Conservation (phyloP, 2,888 invertebrate genomes). For the Sphecodes monilicornis region DNA sequence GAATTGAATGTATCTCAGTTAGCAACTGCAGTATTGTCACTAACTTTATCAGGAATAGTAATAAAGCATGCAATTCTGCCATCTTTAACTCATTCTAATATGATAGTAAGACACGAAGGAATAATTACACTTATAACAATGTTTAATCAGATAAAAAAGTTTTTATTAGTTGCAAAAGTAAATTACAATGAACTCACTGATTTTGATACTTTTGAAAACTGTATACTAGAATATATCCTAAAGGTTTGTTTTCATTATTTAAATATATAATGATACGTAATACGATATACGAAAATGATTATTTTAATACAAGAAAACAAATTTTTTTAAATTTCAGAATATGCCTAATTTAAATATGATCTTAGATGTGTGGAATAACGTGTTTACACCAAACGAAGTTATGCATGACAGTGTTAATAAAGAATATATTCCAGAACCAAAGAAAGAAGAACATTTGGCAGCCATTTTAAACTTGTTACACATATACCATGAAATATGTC, state of each 20-base stretch:
- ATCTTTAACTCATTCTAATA: constrained; percentile 73
- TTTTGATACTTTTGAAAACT: constrained; percentile 56
- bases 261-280: neutral
- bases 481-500: constrained; percentile 85
- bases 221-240: constrained; percentile 70
- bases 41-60: constrained; percentile 85
- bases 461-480: constrained; percentile 86
- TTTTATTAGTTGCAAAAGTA: constrained; percentile 64
- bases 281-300: neutral
- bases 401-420: constrained; percentile 51
- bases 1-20: constrained; percentile 86
- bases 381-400: constrained; percentile 61
- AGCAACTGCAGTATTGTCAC: constrained; percentile 85
- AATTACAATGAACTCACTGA: constrained; percentile 56
- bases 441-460: constrained; percentile 71
- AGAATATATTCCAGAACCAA: constrained; percentile 54
- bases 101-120: constrained; percentile 80
- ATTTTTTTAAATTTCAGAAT: constrained; percentile 68
- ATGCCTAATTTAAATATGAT: constrained; percentile 81
- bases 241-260: constrained; percentile 66
- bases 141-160: constrained; percentile 84
- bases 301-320: constrained; percentile 1
- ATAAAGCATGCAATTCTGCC: constrained; percentile 82
- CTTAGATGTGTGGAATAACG: constrained; percentile 80
- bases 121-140: constrained; percentile 82